Evolutionary conservation across 1,140 invertebrate genomes (phyloP), one percentile per base, ranked within the genome.

Genomic region (Mya arenaria): DNA sequence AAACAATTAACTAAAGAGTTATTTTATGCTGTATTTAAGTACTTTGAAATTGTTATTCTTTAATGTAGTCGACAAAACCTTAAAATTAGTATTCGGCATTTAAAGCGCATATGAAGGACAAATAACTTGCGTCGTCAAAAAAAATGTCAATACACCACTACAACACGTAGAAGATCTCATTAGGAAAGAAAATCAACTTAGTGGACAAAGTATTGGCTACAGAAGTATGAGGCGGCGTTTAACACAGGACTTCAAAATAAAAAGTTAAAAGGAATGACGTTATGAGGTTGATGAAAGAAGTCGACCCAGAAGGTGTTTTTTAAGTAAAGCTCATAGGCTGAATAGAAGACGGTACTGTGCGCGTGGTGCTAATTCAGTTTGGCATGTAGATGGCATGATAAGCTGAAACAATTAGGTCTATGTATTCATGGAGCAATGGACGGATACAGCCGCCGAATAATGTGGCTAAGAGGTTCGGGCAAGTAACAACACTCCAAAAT

Each of bases 81-180:
- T 34, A 30, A 41, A 2, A 15, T 41, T 4, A 32, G 23, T 25
- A n/a, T 68, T 5, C 32, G 37, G 17, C 37, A 68, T 34, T 34
- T 66, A 34, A 66, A 66, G 37, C 13, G 63, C 13, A 34, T 66
- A 32, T 34, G 30, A 19, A 66, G 37, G 37, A 28, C 17, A n/a
- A 28, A 66, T 13, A 66, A 36, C 34, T 36, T 66, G 37, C 63
- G 63, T 13, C 63, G 32, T 66, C 63, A n/a, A 34, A 48, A 10
- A 48, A 28, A 36, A 17, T 66, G 34, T 10, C 4, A 34, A 32
- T 34, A 36, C 63, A 66, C 63, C 63, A 30, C 28, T 34, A 28
- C 63, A 66, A 19, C 6, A 13, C 37, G 63, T 66, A 34, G 37
- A n/a, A 13, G 30, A 66, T 36, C 6, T n/a, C 25, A 66, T 66